These are phyloP conservation scores for Hyperoplus lanceolatus DNA, from an alignment of 2,797 vertebrate genomes.

Conservation along the genomic window DNA sequence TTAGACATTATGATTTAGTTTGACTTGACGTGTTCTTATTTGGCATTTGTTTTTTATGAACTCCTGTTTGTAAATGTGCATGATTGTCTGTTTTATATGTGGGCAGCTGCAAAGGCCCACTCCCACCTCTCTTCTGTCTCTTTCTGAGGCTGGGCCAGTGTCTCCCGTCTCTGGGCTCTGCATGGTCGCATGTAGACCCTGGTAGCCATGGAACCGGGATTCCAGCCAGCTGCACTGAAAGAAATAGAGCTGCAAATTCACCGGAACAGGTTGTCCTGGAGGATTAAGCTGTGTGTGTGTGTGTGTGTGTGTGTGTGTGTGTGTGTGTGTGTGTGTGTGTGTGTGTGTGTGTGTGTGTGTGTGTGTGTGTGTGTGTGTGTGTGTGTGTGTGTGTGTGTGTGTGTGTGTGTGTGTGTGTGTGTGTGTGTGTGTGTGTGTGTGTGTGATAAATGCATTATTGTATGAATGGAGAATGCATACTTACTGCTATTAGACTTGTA, in stretches of 20 bases:
- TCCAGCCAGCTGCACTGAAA: slow-evolving; percentile 56
- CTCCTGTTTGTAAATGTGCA: neutral
- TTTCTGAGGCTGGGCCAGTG: slow-evolving; percentile 32
- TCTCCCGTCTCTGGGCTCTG: slow-evolving; percentile 31
- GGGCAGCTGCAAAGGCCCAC: neutral
- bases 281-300: slow-evolving; percentile 29
- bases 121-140: slow-evolving; percentile 33
- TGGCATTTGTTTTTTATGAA: no score
- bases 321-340: neutral
- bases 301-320: slow-evolving; percentile 12
- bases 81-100: slow-evolving; percentile 41
- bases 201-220: slow-evolving; percentile 43
- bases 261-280: slow-evolving; percentile 49
- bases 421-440: slow-evolving; percentile 12
- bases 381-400: slow-evolving; percentile 10
- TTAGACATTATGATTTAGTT: no score
- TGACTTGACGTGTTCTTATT: no score
- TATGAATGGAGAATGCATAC: slow-evolving; percentile 3
- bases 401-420: neutral
- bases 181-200: slow-evolving; percentile 7
- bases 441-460: neutral
- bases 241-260: slow-evolving; percentile 65
- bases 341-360: slow-evolving; percentile 14
- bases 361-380: neutral
- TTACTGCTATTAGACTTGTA: neutral